These are phyloP conservation scores for Chironomus riparius DNA, from an alignment of 2,888 invertebrate genomes.

Conservation along the genomic window DNA sequence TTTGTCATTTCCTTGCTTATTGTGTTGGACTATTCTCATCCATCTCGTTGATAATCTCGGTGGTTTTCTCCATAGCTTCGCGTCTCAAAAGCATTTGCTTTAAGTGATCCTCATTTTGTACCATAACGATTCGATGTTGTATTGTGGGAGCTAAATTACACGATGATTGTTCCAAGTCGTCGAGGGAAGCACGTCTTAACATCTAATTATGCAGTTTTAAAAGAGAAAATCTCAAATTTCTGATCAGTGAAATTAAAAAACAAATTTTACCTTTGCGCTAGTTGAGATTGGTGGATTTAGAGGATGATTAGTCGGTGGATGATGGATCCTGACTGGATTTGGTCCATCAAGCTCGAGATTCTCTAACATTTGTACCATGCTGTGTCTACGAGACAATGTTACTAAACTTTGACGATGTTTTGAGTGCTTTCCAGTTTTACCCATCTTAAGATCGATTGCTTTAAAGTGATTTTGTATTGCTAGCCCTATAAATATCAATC, in stretches of 20 bases:
- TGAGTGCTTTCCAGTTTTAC: constrained; percentile 53
- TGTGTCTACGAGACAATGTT: constrained; percentile 69
- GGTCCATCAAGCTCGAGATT: constrained; percentile 60
- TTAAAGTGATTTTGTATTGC: constrained; percentile 85
- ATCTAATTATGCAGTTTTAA: constrained; percentile 41
- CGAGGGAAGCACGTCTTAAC: constrained; percentile 63
- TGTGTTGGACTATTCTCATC: constrained; percentile 43
- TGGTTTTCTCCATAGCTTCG: constrained; percentile 51
- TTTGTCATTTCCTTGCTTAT: constrained; percentile 1
- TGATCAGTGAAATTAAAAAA: constrained; percentile 33
- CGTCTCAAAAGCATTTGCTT: constrained; percentile 38
- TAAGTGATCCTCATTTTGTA: constrained; percentile 57
- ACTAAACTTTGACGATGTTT: constrained; percentile 80
- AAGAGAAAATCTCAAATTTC: constrained; percentile 1
- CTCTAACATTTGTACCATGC: constrained; percentile 69
- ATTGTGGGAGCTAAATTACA: constrained; percentile 72
- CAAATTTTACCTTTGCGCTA: neutral
- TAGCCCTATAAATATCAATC: constrained; percentile 41
- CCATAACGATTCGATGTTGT: constrained; percentile 69
- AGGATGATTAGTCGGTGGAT: neutral
- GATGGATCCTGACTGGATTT: constrained; percentile 49
- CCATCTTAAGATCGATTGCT: constrained; percentile 70
- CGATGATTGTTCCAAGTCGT: constrained; percentile 72
- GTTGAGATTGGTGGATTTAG: neutral
- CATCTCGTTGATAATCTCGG: constrained; percentile 57